These are phyloP conservation scores for Drosophila mercatorum DNA, from an alignment of 2,888 invertebrate genomes.

Conservation along the genomic window DNA sequence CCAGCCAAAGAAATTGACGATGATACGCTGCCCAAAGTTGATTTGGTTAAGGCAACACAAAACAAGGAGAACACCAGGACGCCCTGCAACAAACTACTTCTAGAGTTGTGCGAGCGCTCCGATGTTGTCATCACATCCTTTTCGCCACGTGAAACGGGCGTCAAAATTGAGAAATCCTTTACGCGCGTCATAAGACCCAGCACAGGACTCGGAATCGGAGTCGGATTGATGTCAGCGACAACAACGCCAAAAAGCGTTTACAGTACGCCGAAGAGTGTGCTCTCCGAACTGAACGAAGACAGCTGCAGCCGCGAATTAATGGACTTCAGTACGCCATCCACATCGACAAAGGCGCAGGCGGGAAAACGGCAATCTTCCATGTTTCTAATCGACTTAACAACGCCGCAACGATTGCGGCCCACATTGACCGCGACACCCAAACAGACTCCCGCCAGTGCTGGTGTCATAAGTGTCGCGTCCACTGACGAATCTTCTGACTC, in stretches of 20 bases:
- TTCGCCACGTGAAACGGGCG: slow-evolving; percentile 81
- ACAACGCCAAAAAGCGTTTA: slow-evolving; percentile 67
- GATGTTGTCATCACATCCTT: slow-evolving; percentile 83
- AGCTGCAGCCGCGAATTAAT: slow-evolving; percentile 67
- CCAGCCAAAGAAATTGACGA: slow-evolving; percentile 46
- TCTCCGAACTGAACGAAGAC: slow-evolving; percentile 64
- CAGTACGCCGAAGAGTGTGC: slow-evolving; percentile 74
- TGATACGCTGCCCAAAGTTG: slow-evolving; percentile 66
- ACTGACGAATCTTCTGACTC: slow-evolving; percentile 59
- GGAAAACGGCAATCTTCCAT: slow-evolving; percentile 71
- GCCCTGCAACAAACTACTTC: slow-evolving; percentile 47
- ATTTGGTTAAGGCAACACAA: slow-evolving; percentile 67
- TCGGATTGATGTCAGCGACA: slow-evolving; percentile 9
- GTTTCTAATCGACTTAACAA: slow-evolving; percentile 82
- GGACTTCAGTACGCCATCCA: slow-evolving; percentile 75
- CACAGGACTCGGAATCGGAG: neutral
- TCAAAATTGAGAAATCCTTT: slow-evolving; percentile 80
- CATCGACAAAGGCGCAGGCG: slow-evolving; percentile 56
- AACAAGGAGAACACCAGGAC: slow-evolving; percentile 75
- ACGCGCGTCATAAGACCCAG: slow-evolving; percentile 65
- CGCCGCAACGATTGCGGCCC: slow-evolving; percentile 69
- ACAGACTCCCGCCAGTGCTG: slow-evolving; percentile 46
- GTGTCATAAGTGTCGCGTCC: slow-evolving; percentile 68
- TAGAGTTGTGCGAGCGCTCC: slow-evolving; percentile 70
- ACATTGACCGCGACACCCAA: slow-evolving; percentile 24